Evolutionary conservation across 2,113 vertebrate genomes (phyloP), one percentile per base, ranked within the genome.

Genomic region (Alexandromys fortis): DNA sequence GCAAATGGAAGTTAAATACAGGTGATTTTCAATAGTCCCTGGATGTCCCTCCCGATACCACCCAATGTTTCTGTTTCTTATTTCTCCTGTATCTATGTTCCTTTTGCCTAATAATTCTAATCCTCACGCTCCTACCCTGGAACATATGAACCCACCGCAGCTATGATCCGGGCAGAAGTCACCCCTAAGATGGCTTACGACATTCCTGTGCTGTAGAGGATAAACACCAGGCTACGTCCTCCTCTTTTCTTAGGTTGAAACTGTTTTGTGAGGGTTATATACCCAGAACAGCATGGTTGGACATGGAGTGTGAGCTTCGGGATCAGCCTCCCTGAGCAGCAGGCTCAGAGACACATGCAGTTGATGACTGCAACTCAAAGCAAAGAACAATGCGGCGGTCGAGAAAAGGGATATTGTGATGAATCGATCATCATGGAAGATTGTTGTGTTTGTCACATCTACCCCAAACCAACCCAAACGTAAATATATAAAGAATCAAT

Each of bases 241-340:
- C 24, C 35, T 86, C 70, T 95, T 83, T 75, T 19, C 58, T 85
- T 77, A 88, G 26, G 33, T 22, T 11, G 67, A 58, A 70, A 28
- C 13, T n/a, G 3, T 12, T 28, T 1, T 2, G 2, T 14, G 21
- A 76, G n/a, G 55, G 13, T 58, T 45, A 26, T 70, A 33, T 21
- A 17, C n/a, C 17, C n/a, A 28, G 76, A 61, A 24, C 0, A 33
- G 42, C 11, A 33, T 0, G 13, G 26, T 14, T 12, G 38, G 2
- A 28, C 28, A 0, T 21, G 6, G 21, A 10, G 2, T 1, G 1
- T 45, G 45, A n/a, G 7, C 2, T 0, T 9, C 58, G 49, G 42
- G 24, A 26, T 0, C 42, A 5, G 1, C 26, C 3, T 61, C 3
- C 19, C 5, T 11, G 10, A 28, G 21, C 10, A 26, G 58, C 7